Evolutionary conservation across 1,140 invertebrate species (phyloP).

Genomic region (Pararge aegeria): DNA sequence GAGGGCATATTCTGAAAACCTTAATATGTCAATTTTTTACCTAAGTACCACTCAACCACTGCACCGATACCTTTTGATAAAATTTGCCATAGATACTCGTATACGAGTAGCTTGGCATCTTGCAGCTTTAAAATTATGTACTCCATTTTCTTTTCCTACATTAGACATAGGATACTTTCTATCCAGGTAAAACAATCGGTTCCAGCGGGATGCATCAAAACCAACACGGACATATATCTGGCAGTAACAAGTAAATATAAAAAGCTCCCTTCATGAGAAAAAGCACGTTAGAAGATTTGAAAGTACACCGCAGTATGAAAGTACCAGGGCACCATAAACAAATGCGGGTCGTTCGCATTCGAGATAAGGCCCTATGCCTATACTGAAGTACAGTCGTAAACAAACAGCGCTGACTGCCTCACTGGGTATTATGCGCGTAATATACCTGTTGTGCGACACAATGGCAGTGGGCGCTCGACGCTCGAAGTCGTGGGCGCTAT

Average conservation of each 20-base stretch:
- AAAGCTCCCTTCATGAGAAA: background rate
- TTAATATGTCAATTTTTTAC: too few species aligned
- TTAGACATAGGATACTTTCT: too few species aligned
- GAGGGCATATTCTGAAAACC: too few species aligned
- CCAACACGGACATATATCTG: too few species aligned
- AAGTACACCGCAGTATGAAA: constrained; percentile 1
- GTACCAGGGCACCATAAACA: constrained; percentile 27
- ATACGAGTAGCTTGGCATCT: too few species aligned
- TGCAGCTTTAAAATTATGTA: too few species aligned
- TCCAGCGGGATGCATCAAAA: too few species aligned
- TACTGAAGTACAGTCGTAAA: constrained; percentile 21
- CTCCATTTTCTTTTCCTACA: too few species aligned
- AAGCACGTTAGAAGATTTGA: background rate
- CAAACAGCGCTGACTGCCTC: constrained; percentile 17
- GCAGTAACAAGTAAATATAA: background rate
- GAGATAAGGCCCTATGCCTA: constrained; percentile 6
- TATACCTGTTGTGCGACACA: constrained; percentile 28
- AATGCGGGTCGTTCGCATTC: constrained; percentile 13
- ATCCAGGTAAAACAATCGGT: too few species aligned
- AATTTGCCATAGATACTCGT: too few species aligned
- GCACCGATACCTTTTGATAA: too few species aligned
- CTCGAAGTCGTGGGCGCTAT: constrained; percentile 26
- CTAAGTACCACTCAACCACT: too few species aligned
- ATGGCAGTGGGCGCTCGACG: constrained; percentile 31
- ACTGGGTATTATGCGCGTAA: constrained; percentile 29